These are phyloP conservation scores for Hyperoodon ampullatus DNA, from an alignment of 2,113 vertebrate genomes.

Conservation along the genomic window DNA sequence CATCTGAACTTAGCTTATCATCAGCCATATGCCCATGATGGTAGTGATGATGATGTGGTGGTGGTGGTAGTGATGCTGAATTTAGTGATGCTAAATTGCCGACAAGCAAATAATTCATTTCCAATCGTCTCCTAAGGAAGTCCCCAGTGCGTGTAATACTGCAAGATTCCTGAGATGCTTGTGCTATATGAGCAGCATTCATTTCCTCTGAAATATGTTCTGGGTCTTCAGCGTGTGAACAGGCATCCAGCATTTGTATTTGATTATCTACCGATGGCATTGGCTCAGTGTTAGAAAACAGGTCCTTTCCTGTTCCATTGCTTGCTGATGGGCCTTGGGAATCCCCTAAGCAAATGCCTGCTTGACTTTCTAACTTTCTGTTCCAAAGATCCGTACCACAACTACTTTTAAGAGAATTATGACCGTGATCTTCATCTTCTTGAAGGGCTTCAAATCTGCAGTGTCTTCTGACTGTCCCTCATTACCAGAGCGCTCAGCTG, in stretches of 20 bases:
- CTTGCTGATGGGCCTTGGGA: conserved; percentile 81
- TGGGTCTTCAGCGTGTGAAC: conserved; percentile 86
- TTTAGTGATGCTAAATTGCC: conserved; percentile 84
- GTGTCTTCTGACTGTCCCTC: conserved; percentile 96
- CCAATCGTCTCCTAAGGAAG: conserved; percentile 94
- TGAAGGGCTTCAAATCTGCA: conserved; percentile 95
- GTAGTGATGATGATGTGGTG: conserved; percentile 89
- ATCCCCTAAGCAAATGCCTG: conserved; percentile 89
- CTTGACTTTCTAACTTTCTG: conserved; percentile 90
- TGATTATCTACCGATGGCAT: conserved; percentile 87
- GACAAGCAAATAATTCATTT: conserved; percentile 94
- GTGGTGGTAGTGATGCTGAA: conserved; percentile 86
- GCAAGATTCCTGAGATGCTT: conserved; percentile 92
- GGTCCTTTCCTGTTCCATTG: conserved; percentile 86
- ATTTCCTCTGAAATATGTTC: conserved; percentile 89
- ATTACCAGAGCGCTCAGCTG: conserved; percentile 94
- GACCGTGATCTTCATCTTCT: conserved; percentile 90
- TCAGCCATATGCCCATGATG: conserved; percentile 95
- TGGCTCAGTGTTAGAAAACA: conserved; percentile 89
- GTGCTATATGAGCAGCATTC: conserved; percentile 88
- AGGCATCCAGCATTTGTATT: conserved; percentile 92
- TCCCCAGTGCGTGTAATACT: conserved; percentile 90
- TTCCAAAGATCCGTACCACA: conserved; percentile 89
- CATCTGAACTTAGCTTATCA: conserved; percentile 96
- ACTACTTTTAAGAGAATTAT: conserved; percentile 87